phyloP scores from a whole-genome alignment of 2,113 vertebrate species.

The Microcebus ravelobensis region DNA sequence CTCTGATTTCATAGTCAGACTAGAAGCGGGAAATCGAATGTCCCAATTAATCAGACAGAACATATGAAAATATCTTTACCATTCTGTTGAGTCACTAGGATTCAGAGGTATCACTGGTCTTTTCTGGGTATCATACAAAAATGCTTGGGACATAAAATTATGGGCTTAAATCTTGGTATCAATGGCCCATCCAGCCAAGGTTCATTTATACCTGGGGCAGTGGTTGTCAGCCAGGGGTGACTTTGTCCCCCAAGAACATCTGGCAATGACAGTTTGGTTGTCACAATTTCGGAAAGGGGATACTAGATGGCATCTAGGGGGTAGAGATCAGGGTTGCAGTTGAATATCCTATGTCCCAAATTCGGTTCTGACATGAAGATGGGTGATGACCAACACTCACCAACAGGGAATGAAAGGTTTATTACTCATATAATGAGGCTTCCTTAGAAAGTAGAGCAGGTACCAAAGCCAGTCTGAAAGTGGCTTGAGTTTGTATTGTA shows the following conservation, averaged over 20 bases:
- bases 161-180: not conserved
- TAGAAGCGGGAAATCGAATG: not conserved
- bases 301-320: not conserved
- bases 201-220: not conserved
- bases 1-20: not conserved
- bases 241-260: not conserved
- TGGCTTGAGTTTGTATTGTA: not conserved
- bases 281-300: not conserved
- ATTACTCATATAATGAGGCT: not conserved
- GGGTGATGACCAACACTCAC: not conserved
- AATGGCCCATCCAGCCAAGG: not conserved
- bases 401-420: not conserved
- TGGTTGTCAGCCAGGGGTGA: not conserved
- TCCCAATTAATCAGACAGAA: not conserved
- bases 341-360: not conserved
- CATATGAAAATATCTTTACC: not conserved
- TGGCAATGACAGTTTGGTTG: not conserved
- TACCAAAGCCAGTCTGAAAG: not conserved
- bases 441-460: not conserved
- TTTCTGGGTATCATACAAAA: not conserved
- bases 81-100: not conserved
- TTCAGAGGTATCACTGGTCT: not conserved
- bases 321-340: not conserved
- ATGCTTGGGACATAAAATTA: not conserved
- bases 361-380: not conserved